phyloP scores from a whole-genome alignment of 37 sponge, comb jelly and placozoan genomes.

The Spongilla lacustris region DNA sequence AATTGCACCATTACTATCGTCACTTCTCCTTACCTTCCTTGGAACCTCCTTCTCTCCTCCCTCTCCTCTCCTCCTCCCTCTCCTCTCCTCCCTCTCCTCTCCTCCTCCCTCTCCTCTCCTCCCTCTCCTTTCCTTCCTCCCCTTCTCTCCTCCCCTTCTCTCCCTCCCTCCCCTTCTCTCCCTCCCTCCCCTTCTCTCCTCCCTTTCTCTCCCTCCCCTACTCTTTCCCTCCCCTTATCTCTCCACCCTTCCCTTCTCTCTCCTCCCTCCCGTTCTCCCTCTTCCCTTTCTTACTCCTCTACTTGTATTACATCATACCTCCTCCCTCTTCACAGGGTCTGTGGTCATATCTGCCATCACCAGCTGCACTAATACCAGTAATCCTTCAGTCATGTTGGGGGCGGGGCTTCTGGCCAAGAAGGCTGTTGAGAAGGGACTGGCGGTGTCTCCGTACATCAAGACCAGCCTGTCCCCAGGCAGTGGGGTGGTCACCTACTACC shows the following conservation, averaged over 20 bases:
- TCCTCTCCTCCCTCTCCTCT: neutral
- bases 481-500: slow-evolving; percentile 88
- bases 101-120: neutral
- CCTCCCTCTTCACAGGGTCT: slow-evolving; percentile 58
- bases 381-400: slow-evolving; percentile 96
- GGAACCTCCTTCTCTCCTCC: neutral
- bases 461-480: slow-evolving; percentile 88
- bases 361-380: slow-evolving; percentile 95
- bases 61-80: neutral
- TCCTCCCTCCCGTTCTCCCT: neutral
- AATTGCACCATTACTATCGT: neutral
- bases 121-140: neutral
- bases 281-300: neutral
- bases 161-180: neutral
- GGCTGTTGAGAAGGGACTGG: slow-evolving; percentile 83
- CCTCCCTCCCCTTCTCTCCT: neutral
- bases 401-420: slow-evolving; percentile 91
- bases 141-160: neutral
- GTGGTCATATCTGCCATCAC: slow-evolving; percentile 94
- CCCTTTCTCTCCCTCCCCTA: neutral
- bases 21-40: neutral
- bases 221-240: neutral
- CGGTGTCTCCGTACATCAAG: slow-evolving; percentile 87
- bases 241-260: neutral
- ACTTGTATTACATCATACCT: neutral